These are phyloP conservation scores for Steatocranus sp. DNA, from an alignment of 2,797 vertebrate genomes.

Conservation along the genomic window DNA sequence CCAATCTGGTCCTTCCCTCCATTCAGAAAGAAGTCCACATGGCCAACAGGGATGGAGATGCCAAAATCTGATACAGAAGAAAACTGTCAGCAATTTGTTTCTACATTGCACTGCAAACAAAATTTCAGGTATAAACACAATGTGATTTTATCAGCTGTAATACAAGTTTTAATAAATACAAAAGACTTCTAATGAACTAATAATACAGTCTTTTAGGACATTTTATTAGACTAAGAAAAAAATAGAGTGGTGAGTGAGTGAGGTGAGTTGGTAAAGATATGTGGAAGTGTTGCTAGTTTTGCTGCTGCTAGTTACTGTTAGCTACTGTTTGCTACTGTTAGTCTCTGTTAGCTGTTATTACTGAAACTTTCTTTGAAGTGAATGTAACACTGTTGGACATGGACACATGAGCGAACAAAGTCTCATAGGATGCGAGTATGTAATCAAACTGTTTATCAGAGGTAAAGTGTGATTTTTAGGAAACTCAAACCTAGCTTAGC, in stretches of 20 bases:
- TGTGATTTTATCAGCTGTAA: neutral
- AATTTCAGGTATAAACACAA: neutral
- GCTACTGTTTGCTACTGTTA: neutral
- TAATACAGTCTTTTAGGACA: neutral
- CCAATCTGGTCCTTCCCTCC: constrained; percentile 93
- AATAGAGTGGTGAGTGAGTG: neutral
- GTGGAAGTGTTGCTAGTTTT: neutral
- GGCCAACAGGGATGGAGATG: constrained; percentile 92
- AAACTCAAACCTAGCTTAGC: neutral
- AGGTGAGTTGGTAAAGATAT: neutral
- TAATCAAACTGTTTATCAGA: neutral
- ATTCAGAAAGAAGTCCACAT: constrained; percentile 92
- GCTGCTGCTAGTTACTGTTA: neutral
- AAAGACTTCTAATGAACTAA: neutral
- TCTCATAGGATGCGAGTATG: neutral
- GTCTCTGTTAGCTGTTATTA: neutral
- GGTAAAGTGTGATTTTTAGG: neutral
- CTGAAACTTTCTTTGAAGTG: neutral
- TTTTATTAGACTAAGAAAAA: neutral
- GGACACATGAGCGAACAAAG: neutral
- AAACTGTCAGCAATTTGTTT: neutral
- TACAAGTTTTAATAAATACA: neutral
- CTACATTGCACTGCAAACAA: neutral
- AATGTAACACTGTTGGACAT: neutral
- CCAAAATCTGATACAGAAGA: constrained; percentile 81